Conservation (phyloP, 2,888 invertebrate genomes). For the Druceiella hillmani region DNA sequence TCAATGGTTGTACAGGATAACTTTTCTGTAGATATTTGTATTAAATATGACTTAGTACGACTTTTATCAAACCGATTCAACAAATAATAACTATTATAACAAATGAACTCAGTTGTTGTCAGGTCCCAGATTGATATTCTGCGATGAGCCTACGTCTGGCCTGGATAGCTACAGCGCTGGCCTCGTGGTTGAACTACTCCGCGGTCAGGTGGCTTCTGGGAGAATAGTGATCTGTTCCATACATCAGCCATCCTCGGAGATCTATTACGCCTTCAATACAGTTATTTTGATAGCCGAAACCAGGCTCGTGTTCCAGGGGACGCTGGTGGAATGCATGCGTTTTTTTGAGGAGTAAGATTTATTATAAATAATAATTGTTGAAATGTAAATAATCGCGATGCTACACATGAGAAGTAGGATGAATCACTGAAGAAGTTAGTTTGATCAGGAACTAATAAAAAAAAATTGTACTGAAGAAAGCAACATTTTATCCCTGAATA, state of each 20-base stretch:
- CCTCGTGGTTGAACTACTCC: constrained; percentile 65
- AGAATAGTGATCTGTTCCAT: constrained; percentile 80
- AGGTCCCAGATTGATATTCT: constrained; percentile 81
- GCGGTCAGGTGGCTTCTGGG: constrained; percentile 54
- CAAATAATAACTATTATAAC: no score
- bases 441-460: no score
- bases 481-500: no score
- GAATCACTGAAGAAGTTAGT: no score
- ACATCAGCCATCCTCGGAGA: constrained; percentile 84
- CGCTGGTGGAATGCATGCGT: constrained; percentile 54
- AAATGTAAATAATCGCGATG: not conserved
- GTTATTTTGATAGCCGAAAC: constrained; percentile 74
- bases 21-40: no score
- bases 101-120: constrained; percentile 60
- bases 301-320: constrained; percentile 68
- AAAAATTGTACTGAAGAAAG: no score
- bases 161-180: constrained; percentile 85
- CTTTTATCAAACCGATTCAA: no score
- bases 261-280: constrained; percentile 74
- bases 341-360: constrained; percentile 59
- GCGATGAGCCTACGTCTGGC: constrained; percentile 92
- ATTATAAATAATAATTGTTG: not conserved
- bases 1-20: no score
- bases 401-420: not conserved
- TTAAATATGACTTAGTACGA: no score